Base-by-base conservation (phyloP, 2,888 invertebrate genomes). In the Dione juno region DNA sequence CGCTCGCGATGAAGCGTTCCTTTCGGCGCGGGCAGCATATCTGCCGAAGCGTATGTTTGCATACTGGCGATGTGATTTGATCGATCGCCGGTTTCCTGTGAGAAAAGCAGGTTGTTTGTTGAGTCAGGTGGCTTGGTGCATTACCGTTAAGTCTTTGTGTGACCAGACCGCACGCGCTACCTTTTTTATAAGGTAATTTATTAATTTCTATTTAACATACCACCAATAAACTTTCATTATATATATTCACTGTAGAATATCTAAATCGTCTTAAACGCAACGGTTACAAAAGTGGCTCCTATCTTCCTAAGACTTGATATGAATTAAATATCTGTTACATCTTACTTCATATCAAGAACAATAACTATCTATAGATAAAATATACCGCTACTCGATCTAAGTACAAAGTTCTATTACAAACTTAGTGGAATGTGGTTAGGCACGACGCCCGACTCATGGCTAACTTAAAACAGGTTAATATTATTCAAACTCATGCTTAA, bases 21-120 rank as follows among this genome's bases (percentile, higher is more conserved):
- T 84, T 84, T 81, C 81, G 80, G 81, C 81, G 80, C 54, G 54
- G 43, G 37, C 80, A 80, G 80, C 82, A 81, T 87, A 85, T 88
- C 87, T 84, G 86, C 80, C 81, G 81, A 84, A 85, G 85, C 80
- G 81, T 84, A 77, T 88, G 87, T 88, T 89, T 88, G 88, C 88
- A 89, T 87, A 88, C 85, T 83, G 79, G 84, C 85, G 84, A 82
- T 87, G 86, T 86, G 88, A 89, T 89, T 88, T 87, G 88, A 91
- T 89, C 88, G 86, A 89, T 87, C 82, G 86, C 84, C 80, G 83
- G 86, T 88, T 89, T 89, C 89, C 90, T 90, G 87, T 88, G 88
- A 89, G 89, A 88, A 90, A 86, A 86, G 82, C 87, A 85, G 87
- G 84, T 88, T 88, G 88, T 88, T 89, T 89, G 84, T 85, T 84